Base-by-base conservation (phyloP, 1,140 invertebrate genomes). In the Chionoecetes opilio region DNA sequence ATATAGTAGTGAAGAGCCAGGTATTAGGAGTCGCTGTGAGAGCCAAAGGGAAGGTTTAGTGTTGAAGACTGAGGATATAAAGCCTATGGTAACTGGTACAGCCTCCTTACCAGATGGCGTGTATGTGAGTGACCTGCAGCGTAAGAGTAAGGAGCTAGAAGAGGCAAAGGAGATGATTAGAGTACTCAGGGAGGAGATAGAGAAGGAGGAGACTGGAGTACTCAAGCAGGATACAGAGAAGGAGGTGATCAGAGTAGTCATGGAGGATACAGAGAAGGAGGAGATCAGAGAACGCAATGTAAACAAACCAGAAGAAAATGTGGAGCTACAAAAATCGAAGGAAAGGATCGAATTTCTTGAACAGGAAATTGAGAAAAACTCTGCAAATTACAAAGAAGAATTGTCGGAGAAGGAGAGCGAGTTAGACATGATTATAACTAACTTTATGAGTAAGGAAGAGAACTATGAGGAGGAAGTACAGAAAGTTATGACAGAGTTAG, bases 381-480 rank as follows among this genome's bases (percentile, higher is more conserved):
- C 46, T n/a, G 82, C 37, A 11, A 29, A 94, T 31, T 2, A 82
- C 38, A n/a, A 63, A 85, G 53, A 91, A 32, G 35, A 89, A 26
- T n/a, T 91, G 38, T 88, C 75, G 41, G 93, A 91, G 31, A 94
- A 94, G n/a, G 93, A 94, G 14, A 94, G n/a, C 85, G 93, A 94
- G 35, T 35, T 94, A 32, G 93, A 94, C 38, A 46, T 91, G 38
- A 32, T 91, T 9, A 94, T 94, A 21, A 86, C 93, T 6, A 94
- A 94, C 34, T 94, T 94, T 41, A 91, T 29, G n/a, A 89, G 85
- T 1, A 94, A 94, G 87, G 93, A 94, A 86, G 93, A 94, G 41
- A 53, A 84, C 21, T 86, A 21, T 91, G 41, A 86, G 31, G 91
- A 32, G 1, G 75, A 84, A 26, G 29, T 94, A 29, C 8, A 88